phyloP scores from a whole-genome alignment of 2,888 invertebrate genomes.

The Nebria salina region DNA sequence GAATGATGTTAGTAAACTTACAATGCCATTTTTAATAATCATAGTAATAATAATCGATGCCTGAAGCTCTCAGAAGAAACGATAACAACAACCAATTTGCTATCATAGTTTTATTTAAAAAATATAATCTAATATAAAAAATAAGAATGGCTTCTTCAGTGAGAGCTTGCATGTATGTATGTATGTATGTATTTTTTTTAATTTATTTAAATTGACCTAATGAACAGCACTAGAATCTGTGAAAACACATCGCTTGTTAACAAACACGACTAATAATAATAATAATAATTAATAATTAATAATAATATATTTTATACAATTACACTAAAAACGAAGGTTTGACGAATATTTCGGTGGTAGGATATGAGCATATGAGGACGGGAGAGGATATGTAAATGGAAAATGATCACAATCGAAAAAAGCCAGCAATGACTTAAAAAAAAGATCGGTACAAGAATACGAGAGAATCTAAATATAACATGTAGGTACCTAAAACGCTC shows the following conservation, averaged over 20 bases:
- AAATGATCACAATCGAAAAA: conserved; percentile 33
- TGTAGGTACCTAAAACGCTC: conserved; percentile 6
- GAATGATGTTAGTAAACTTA: conserved; percentile 45
- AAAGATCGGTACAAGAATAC: conserved; percentile 22
- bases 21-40: conserved; percentile 35
- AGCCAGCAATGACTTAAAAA: conserved; percentile 24
- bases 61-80: conserved; percentile 35
- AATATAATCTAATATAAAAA: conserved; percentile 47
- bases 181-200: background rate
- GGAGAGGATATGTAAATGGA: conserved; percentile 17
- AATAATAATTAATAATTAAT: background rate
- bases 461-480: conserved; percentile 11
- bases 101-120: conserved; percentile 37
- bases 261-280: conserved; percentile 42
- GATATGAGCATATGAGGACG: conserved; percentile 13
- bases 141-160: conserved; percentile 26
- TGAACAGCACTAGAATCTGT: conserved; percentile 44
- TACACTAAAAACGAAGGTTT: conserved; percentile 31
- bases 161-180: conserved; percentile 19
- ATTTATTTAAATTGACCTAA: conserved; percentile 38
- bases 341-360: conserved; percentile 16
- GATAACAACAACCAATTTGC: conserved; percentile 39
- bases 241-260: conserved; percentile 46
- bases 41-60: conserved; percentile 34
- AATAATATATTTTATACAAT: conserved; percentile 35